Evolutionary conservation across 2,797 vertebrate species (phyloP), one percentile per base, ranked within the genome.

Genomic region (Alca torda): DNA sequence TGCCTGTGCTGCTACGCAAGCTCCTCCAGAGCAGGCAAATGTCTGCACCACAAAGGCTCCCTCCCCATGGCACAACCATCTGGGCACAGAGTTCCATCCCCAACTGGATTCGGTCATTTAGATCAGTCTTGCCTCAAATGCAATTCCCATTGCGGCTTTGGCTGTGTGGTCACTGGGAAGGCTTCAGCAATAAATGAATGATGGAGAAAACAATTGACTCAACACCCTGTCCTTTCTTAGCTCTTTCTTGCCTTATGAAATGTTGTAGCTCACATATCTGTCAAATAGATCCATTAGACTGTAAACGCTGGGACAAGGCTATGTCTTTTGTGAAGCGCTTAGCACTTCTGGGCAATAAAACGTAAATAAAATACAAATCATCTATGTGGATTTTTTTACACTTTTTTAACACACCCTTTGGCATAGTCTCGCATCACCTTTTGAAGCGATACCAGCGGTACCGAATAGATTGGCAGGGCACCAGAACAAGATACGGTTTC

Each of bases 241-340:
- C 90, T 31, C 61, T 94, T 93, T 86, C 59, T 73, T 86, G 61
- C 59, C 25, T 91, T 91, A 89, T 87, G 85, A 85, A 95, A 90
- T 74, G 80, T 56, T 87, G 74, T 90, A 94, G 73, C 77, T 96
- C 88, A 88, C 59, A 14, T 43, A 90, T 69, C 67, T 95, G 74
- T 95, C 83, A 90, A 53, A 50, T 35, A 91, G 63, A 86, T 87
- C 39, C 74, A 76, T 82, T 89, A 70, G 67, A 88, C 30, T 68
- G 65, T 90, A 93, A 93, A 78, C 46, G 89, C 83, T 70, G 85
- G 59, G 39, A 77, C 48, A 91, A 79, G 37, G 33, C 83, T 91
- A 10, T 41, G 81, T 78, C 82, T 93, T 84, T 63, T 79, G 61
- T 81, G 60, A 94, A 85, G 61, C n/a, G 46, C 57, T 86, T 86